These are phyloP conservation scores for Conops quadrifasciatus DNA, from an alignment of 2,888 invertebrate genomes.

Conservation along the genomic window DNA sequence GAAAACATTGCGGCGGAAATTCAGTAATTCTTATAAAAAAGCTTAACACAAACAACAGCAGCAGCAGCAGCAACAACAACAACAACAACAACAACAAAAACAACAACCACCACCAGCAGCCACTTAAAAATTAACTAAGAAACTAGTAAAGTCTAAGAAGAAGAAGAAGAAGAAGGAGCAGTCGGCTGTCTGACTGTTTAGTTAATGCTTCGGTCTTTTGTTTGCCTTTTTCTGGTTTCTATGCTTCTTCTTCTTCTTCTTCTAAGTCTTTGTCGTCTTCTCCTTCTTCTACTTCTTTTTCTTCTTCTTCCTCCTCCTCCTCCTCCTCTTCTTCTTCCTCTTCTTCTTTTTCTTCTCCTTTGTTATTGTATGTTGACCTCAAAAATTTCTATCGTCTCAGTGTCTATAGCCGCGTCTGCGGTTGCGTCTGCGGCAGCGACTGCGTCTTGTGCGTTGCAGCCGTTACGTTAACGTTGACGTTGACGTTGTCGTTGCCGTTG, in stretches of 20 bases:
- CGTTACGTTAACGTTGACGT: too few species aligned
- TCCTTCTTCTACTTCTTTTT: too few species aligned
- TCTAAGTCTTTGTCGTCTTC: too few species aligned
- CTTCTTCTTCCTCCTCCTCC: too few species aligned
- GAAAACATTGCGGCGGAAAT: conserved; percentile 29
- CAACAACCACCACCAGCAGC: not conserved
- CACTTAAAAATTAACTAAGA: not conserved
- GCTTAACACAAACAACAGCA: not conserved
- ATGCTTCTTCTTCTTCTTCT: too few species aligned
- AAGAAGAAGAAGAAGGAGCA: too few species aligned
- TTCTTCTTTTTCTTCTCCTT: not conserved
- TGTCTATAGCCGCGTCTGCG: not conserved
- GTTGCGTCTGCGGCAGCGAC: not conserved
- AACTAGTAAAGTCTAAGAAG: too few species aligned
- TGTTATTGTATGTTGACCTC: conserved; percentile 17
- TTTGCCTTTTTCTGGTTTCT: too few species aligned
- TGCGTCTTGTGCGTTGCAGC: conserved; percentile 10
- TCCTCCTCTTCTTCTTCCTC: not conserved
- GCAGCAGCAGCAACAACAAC: not conserved
- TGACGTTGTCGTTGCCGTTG: too few species aligned
- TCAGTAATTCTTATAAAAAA: conserved; percentile 25
- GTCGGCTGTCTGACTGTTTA: too few species aligned
- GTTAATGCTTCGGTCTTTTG: too few species aligned
- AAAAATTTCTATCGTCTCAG: not conserved
- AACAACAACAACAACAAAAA: not conserved